Evolutionary conservation across 2,113 vertebrate species (phyloP), one percentile per base, ranked within the genome.

Genomic region (Chauna torquata): DNA sequence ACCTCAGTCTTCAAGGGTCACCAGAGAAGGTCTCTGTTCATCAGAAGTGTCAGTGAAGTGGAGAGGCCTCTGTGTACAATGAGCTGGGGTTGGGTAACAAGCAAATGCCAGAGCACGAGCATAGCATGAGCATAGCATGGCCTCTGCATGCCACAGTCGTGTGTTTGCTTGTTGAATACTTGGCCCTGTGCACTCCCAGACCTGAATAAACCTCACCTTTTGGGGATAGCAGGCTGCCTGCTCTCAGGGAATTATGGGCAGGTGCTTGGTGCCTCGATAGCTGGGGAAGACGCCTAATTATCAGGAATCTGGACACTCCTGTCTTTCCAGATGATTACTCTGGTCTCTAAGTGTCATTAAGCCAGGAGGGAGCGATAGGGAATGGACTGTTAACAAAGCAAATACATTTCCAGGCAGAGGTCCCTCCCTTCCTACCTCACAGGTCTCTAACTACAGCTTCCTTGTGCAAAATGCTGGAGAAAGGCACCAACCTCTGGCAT

Each of bases 401-500:
- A 93, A 45, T 40, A 6, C 11, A 77, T 42, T 91, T 91, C 50
- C 55, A 83, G 64, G 28, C 24, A 84, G 34, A 54, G 3, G 3
- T 62, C 36, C 25, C 17, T 76, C 36, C 34, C 28, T 62, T 49
- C 42, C 5, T 2, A 3, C 66, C 32, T 47, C 4, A 57, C 44
- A 70, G 49, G 65, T 64, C 81, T 71, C 76, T 47, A 89, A 30
- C 71, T 70, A 81, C 32, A 86, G 11, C 13, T 19, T 17, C n/a
- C 61, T 59, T n/a, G 27, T 2, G 1, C 12, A 32, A 57, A 90
- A 68, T 1, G 4, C 28, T n/a, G 25, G 54, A 74, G 74, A n/a
- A 84, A 68, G 44, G 66, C 36, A 96, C 90, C 20, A 71, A 97
- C 97, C 97, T 98, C 96, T 52, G 95, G 95, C n/a, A 78, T 93